These are phyloP conservation scores for Muscicapa striata DNA, from an alignment of 2,797 vertebrate genomes.

Conservation along the genomic window DNA sequence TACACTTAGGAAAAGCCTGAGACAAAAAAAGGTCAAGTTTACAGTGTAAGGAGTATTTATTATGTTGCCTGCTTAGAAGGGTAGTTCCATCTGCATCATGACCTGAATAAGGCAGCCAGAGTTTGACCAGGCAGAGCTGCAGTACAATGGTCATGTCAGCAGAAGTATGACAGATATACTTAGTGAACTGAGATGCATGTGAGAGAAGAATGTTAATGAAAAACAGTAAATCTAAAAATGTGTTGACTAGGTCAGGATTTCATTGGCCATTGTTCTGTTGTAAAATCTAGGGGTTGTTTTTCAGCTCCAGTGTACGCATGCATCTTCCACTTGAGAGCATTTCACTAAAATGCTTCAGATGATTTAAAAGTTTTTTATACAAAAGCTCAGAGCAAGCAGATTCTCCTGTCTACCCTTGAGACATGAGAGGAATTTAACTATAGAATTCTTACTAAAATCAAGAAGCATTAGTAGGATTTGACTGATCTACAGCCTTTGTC, in stretches of 20 bases:
- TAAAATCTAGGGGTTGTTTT: not conserved
- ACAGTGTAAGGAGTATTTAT: not conserved
- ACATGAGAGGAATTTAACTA: not conserved
- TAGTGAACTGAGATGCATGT: fast-evolving
- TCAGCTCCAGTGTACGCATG: not conserved
- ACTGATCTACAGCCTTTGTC: not conserved
- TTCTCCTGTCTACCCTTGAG: not conserved
- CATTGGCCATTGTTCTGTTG: not conserved
- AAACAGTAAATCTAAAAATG: not conserved
- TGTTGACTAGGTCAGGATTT: not conserved
- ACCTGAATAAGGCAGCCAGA: not conserved
- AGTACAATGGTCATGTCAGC: not conserved
- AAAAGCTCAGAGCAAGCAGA: not conserved
- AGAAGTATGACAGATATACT: fast-evolving
- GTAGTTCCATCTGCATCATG: not conserved
- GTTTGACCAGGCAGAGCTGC: not conserved
- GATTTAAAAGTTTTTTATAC: not conserved
- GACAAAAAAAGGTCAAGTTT: not conserved
- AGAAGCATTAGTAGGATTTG: not conserved
- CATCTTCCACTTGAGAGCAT: not conserved
- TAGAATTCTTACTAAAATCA: not conserved
- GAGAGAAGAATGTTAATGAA: not conserved
- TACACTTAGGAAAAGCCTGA: not conserved
- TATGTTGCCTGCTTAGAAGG: not conserved
- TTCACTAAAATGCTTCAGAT: not conserved